Conservation (phyloP, 2,888 invertebrate genomes). For the Troglohyphantes excavatus region DNA sequence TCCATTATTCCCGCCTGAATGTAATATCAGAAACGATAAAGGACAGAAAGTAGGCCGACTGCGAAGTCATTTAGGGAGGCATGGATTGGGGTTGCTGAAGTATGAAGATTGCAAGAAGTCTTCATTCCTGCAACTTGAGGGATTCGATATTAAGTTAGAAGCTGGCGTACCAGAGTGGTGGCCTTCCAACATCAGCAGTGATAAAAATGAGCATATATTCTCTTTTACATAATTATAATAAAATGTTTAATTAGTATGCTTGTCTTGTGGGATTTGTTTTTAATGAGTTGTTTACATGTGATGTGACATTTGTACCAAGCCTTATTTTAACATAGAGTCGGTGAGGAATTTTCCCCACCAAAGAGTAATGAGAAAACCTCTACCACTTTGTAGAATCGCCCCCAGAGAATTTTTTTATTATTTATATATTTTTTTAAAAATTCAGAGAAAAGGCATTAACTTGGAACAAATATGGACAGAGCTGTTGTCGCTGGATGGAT, state of each 20-base stretch:
- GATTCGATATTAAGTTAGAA: constrained; percentile 56
- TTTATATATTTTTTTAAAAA: too few relatives aligned
- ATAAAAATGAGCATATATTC: constrained; percentile 45
- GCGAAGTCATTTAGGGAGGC: constrained; percentile 42
- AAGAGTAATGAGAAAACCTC: too few relatives aligned
- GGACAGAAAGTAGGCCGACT: constrained; percentile 62
- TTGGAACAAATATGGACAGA: too few relatives aligned
- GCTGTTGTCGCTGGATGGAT: too few relatives aligned
- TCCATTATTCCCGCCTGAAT: constrained; percentile 62
- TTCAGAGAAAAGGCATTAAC: too few relatives aligned
- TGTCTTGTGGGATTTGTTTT: too few relatives aligned
- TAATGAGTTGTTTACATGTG: too few relatives aligned
- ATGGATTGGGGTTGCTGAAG: constrained; percentile 74
- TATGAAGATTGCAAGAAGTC: constrained; percentile 65
- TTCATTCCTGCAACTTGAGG: constrained; percentile 45
- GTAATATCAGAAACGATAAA: constrained; percentile 68
- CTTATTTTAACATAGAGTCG: too few relatives aligned
- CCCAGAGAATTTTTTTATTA: too few relatives aligned
- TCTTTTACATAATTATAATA: not conserved
- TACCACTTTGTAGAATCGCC: too few relatives aligned
- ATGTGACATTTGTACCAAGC: too few relatives aligned
- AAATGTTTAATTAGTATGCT: not conserved
- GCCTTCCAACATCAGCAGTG: constrained; percentile 55
- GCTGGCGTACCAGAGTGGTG: constrained; percentile 70
- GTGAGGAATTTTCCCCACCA: too few relatives aligned